Evolutionary conservation across 2,113 vertebrate genomes (phyloP).

Genomic region (Pachyramphus minor): DNA sequence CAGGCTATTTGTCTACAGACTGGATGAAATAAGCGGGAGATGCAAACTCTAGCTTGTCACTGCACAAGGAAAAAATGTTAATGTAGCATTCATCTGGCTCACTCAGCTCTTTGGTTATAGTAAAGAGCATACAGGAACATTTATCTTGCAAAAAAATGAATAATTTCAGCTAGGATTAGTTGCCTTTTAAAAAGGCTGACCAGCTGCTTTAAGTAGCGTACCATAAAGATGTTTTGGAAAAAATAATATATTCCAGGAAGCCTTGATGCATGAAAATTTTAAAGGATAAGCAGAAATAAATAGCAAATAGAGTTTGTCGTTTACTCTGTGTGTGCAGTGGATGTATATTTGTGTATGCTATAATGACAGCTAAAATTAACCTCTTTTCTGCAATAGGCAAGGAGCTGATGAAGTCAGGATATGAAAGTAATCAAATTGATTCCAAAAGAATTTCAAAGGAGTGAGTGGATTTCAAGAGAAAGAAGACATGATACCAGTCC

Average conservation of each 20-base stretch:
- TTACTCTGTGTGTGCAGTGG: not conserved
- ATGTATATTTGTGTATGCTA: not conserved
- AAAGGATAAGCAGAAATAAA: not conserved
- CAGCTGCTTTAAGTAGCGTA: not conserved
- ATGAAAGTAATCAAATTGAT: not conserved
- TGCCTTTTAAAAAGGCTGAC: not conserved
- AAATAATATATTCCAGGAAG: not conserved
- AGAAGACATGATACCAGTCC: not conserved
- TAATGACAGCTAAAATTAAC: not conserved
- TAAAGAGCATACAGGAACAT: not conserved
- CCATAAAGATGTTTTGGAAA: not conserved
- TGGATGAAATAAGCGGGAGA: not conserved
- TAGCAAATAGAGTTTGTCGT: not conserved
- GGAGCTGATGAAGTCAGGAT: not conserved
- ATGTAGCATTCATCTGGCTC: not conserved
- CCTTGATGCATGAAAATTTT: not conserved
- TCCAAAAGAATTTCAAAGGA: not conserved
- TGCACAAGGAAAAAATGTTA: not conserved
- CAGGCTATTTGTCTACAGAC: not conserved
- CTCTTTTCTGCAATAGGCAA: not conserved
- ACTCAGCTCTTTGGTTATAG: not conserved
- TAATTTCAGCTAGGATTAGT: not conserved
- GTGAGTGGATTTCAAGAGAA: not conserved
- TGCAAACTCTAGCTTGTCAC: not conserved
- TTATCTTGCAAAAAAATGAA: not conserved